phyloP scores from a whole-genome alignment of 2,888 invertebrate genomes.

The Drosophila cognata region DNA sequence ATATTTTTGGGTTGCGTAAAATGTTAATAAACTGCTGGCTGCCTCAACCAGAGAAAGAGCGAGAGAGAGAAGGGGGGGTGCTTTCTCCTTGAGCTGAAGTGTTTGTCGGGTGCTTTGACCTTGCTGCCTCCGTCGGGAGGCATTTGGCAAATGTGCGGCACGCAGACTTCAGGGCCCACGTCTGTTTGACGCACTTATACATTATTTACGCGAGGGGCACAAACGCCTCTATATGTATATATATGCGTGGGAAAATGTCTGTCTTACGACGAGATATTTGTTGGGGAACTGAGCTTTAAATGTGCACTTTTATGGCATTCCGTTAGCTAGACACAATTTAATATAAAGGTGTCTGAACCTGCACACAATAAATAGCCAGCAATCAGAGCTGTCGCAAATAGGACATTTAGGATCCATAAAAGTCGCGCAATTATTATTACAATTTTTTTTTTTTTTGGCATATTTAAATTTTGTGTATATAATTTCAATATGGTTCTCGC shows the following conservation, averaged over 20 bases:
- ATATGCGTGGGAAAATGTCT: conserved; percentile 71
- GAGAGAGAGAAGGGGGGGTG: conserved; percentile 9
- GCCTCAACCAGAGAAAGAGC: not conserved
- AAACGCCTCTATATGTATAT: conserved; percentile 24
- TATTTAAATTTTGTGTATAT: conserved; percentile 28
- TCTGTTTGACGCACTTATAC: conserved; percentile 71
- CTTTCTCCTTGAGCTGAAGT: conserved; percentile 25
- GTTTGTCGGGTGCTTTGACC: conserved; percentile 79
- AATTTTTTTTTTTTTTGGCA: conserved; percentile 6
- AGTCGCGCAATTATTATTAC: conserved; percentile 23
- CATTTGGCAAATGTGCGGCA: conserved; percentile 77
- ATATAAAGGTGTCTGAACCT: conserved; percentile 76
- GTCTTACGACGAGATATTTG: not conserved
- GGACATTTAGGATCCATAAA: conserved; percentile 26
- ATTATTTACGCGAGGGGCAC: conserved; percentile 73
- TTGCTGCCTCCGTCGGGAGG: conserved; percentile 75
- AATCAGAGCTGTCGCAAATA: conserved; percentile 18
- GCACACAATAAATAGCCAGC: conserved; percentile 61
- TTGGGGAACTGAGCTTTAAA: conserved; percentile 63
- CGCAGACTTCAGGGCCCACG: conserved; percentile 60
- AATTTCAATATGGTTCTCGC: conserved; percentile 27
- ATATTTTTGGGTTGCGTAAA: conserved; percentile 66
- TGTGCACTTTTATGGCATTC: conserved; percentile 73
- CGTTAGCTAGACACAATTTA: conserved; percentile 71
- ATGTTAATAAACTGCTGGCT: conserved; percentile 75